Evolutionary conservation across 1,140 invertebrate species (phyloP), one percentile per base, ranked within the genome.

Genomic region (Aphaenogaster ashmeadi): DNA sequence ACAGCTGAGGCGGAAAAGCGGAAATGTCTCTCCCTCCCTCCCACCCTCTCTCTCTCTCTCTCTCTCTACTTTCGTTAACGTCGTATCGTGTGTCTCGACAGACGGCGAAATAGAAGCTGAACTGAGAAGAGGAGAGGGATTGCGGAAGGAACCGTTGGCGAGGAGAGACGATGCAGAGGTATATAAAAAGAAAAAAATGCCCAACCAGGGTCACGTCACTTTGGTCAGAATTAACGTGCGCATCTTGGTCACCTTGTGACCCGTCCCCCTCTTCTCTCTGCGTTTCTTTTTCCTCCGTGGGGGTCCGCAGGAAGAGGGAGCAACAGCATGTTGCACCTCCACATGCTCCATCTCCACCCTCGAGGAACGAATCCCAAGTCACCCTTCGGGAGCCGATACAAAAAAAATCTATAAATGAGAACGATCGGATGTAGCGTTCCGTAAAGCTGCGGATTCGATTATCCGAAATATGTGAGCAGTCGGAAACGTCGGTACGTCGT

Each of bases 211-310:
- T 83, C 52, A 89, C 71, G 88, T 92, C 89, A 92, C 92, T 94
- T 93, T 94, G 93, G 92, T 90, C 89, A 91, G 94, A 94, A 94
- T 94, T 94, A 94, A 93, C 91, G 93, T 93, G 93, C 93, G 92
- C 85, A 90, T 92, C 64, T 66, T 50, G 78, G 78, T 54, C 89
- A 80, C 69, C 75, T 85, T 62, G 54, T 50, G 79, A 60, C 79
- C 69, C 72, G 71, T 50, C 56, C 85, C 66, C 44, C 54, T 56
- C 56, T 60, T 50, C 18, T 60, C 44, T 47, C 79, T 36, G 27
- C 79, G 0, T 27, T 27, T 36, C 74, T 36, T 62, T 79, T 47
- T 87, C 54, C 13, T 27, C 27, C 66, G 44, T 56, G 62, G 75
- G 71, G 60, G 58, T 84, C 64, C 52, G 41, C n/a, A 67, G 56